Base-by-base conservation (phyloP, 2,888 invertebrate genomes). In the Drosophila koepferae region DNA sequence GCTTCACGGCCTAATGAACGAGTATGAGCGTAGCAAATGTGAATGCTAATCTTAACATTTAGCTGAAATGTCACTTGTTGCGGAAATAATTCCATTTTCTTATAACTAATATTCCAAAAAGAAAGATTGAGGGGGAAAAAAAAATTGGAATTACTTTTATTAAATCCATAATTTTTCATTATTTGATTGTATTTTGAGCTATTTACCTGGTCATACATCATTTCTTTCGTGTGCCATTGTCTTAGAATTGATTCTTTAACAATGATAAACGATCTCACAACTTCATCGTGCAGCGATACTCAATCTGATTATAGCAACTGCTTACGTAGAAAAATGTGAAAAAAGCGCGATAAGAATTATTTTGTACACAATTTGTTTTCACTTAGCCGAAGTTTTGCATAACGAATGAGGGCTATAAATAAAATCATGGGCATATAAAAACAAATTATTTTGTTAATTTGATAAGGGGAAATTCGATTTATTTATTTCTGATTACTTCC, bases 11-110 rank as follows among this genome's bases (percentile, higher is more conserved):
- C 12, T 7, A 3, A 34, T 31, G 34, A n/a, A 18, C 49, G 18
- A 34, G 31, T 7, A 49, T 18, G n/a, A 12, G 1, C 6, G 12
- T 12, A 18, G 18, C 49, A 62, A 54, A 68, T 77, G 71, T 72
- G 56, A 79, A 55, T 76, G 69, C 38, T 72, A 72, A 76, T 76
- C 68, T 72, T 62, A 28, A 61, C 69, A 72, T 75, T 77, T 75
- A 75, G 65, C 61, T 76, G 18, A 79, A 78, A 72, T 78, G 80
- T 72, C 80, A 76, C 28, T 71, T 60, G 71, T 55, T 60, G 55
- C 66, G 68, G 63, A 77, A 73, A 60, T 23, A 63, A 51, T 75
- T 76, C 44, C 28, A 14, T 16, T 38, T 51, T 49, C 56, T n/a
- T 28, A 56, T 28, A 51, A 49, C 40, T 18, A 58, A 38, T 18